phyloP scores from a whole-genome alignment of 2,797 vertebrate genomes.

The Sebastes melanostomus region DNA sequence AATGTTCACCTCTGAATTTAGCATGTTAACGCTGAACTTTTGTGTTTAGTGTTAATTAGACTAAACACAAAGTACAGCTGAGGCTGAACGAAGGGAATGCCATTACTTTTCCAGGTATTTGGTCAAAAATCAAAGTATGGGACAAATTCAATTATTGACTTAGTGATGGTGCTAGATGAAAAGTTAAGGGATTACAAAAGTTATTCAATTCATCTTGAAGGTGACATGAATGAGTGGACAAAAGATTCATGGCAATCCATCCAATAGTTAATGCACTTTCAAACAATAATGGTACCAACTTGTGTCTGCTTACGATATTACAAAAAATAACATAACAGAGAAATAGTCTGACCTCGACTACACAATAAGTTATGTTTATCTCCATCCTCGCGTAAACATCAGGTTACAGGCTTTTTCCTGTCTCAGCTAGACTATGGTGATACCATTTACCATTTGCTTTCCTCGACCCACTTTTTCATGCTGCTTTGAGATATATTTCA shows the following conservation, averaged over 20 bases:
- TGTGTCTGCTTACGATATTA: neutral
- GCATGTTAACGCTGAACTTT: neutral
- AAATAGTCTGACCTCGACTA: neutral
- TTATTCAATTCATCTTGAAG: neutral
- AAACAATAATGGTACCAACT: neutral
- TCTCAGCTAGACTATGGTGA: too few relatives aligned
- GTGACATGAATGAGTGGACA: neutral
- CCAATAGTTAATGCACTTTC: neutral
- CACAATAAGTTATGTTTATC: too few relatives aligned
- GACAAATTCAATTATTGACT: neutral
- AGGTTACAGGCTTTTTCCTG: too few relatives aligned
- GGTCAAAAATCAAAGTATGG: neutral
- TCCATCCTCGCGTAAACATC: too few relatives aligned
- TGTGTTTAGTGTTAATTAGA: neutral
- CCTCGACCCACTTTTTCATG: too few relatives aligned
- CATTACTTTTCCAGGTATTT: neutral
- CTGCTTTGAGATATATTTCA: too few relatives aligned
- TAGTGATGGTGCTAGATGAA: too few relatives aligned
- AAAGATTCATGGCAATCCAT: too few relatives aligned
- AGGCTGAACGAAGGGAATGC: neutral
- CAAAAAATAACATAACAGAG: neutral
- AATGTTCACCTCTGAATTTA: neutral
- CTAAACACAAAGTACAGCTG: neutral
- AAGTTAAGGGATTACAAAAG: neutral
- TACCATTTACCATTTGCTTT: too few relatives aligned